Evolutionary conservation across 2,888 invertebrate genomes (phyloP), one percentile per base, ranked within the genome.

Genomic region (Ochropacha duplaris): DNA sequence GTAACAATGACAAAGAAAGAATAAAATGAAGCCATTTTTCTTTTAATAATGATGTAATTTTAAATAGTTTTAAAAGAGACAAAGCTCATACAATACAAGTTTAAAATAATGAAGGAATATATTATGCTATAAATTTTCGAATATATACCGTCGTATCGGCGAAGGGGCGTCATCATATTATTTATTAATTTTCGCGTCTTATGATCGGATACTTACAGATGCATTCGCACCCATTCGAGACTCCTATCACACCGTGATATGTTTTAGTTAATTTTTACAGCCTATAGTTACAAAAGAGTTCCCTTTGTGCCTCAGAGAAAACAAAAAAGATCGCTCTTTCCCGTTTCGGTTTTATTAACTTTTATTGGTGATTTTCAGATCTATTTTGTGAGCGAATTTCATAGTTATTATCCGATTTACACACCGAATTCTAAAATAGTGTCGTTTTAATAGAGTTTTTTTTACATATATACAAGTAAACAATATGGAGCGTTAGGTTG

Each of bases 111-210:
- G 39, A 39, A 44, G 1, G 19, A 31, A 31, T 19, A 44, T 19
- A 44, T n/a, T 19, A 19, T 19, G 19, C 44, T 44, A 44, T 44
- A 44, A 44, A 44, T 44, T 44, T 2, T 44, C 44, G 44, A 16
- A 19, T 44, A 36, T 44, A 36, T n/a, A 44, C 39, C 39, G 39
- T 56, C 50, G 54, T 68, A 55, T 60, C 60, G 60, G 64, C 57
- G 34, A 57, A 58, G 58, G 67, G 83, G 86, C 80, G 80, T 66
- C 54, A 24, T 52, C 60, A 71, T 76, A 80, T 84, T 83, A 86
- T 88, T 87, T 87, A 88, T 89, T 88, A 88, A 90, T 87, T 88
- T 86, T 84, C 76, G 79, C 82, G 76, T 81, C 80, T 80, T 76
- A 76, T 78, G 71, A 72, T 64, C 72, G 68, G 72, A 73, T 77